Evolutionary conservation across 2,797 vertebrate species (phyloP), one percentile per base, ranked within the genome.

Genomic region (Pseudochromis fuscus): DNA sequence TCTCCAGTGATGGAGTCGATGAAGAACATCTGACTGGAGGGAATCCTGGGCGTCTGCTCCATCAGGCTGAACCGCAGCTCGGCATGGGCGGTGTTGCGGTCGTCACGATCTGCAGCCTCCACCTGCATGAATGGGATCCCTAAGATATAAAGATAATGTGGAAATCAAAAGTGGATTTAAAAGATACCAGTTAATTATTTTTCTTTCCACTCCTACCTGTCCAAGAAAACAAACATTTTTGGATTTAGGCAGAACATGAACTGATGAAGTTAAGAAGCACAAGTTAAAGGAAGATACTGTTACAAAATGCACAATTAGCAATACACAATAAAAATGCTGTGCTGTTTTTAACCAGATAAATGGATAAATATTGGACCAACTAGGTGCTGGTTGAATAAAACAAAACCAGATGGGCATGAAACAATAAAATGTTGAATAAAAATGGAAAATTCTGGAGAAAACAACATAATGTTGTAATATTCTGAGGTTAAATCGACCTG

Each of bases 81-180:
- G 0, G 94, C 92, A 13, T 96, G 95, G 77, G 90, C 70, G 5
- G 94, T 94, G 77, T 90, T 93, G 35, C 92, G 89, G 53, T 95
- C 93, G 16, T 95, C 93, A 0, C 69, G 86, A 71, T 93, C 96
- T 19, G 89, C 86, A 4, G 94, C 93, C 48, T 89, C 90, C 61
- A 95, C 92, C 82, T 93, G 95, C 92, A 95, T 91, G 83, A 95
- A 96, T 4, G 95, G 88, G 51, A 93, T 88, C n/a, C 92, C 93
- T 94, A 72, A 81, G 28, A 52, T 52, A 80, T 38, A 68, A 11
- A 46, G 11, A 35, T 4, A 38, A 51, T 5, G 18, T 42, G 40
- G 7, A 48, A 49, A 37, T 16, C 60, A 60, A 30, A 1, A 23
- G 18, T 4, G 8, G 9, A 53, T 53, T 18, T 7, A 23, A 33